Evolutionary conservation across 1,140 invertebrate genomes (phyloP), one percentile per base, ranked within the genome.

Genomic region (Meloidogyne chitwoodi): DNA sequence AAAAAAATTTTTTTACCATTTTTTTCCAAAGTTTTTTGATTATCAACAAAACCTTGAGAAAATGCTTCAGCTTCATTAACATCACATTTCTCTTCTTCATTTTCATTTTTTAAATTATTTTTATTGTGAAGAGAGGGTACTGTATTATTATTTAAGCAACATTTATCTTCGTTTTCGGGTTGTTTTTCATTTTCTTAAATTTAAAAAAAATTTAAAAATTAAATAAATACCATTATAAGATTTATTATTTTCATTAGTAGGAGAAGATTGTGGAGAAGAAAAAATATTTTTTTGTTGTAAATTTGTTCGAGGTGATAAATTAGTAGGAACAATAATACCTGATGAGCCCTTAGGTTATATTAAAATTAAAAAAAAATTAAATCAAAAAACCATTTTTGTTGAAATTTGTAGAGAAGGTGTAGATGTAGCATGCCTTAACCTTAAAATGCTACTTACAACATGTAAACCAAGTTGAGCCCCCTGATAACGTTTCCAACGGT

Each of bases 401-500:
- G n/a, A 56, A n/a, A 56, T 22, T 56, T 56, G 48, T 8, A 56
- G n/a, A n/a, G 48, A 56, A 56, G 48, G 48, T 1, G 48, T 56
- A n/a, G 48, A 56, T n/a, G 48, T 22, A 8, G 48, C n/a, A 8
- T 56, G 48, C 1, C 48, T 2, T 22, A 56, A 56, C 12, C 48
- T 56, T 56, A 56, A 56, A 56, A 19, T 56, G n/a, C 48, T 56
- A 0, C 48, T 19, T 6, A 56, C 48, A 56, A 56, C 48, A n/a
- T 56, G 48, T 6, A 56, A 22, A 0, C 48, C 48, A 56, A 56
- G 48, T 6, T 56, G 48, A 6, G 48, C 48, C n/a, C 48, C 48
- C 10, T 78, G 71, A 26, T 64, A 64, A 10, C 48, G 11, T 29
- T 82, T 69, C 81, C 81, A 83, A 34, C 74, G 75, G n/a, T 70